Evolutionary conservation across 2,888 invertebrate genomes (phyloP).

Genomic region (Doris montereyensis): DNA sequence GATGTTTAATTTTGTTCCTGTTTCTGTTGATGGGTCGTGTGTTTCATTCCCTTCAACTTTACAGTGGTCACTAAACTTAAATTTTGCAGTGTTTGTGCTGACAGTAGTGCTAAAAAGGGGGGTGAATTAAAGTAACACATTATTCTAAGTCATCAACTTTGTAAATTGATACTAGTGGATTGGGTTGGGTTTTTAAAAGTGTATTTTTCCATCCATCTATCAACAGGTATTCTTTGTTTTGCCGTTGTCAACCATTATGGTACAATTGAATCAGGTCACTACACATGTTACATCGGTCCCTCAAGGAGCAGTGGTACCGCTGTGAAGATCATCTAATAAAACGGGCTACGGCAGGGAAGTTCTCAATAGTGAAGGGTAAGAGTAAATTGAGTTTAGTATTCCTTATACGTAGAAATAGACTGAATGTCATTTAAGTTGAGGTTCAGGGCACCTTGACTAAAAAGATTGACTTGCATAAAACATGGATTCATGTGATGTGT

Average conservation of each 20-base stretch:
- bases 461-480: background rate
- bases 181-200: background rate
- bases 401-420: too few relatives aligned
- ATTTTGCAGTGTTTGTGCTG: too few relatives aligned
- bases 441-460: too few relatives aligned
- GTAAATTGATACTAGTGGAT: background rate
- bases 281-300: conserved; percentile 95
- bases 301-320: conserved; percentile 81
- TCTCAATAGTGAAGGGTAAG: conserved; percentile 93
- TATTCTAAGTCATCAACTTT: background rate
- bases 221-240: too few relatives aligned
- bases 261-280: conserved; percentile 93
- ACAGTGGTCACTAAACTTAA: too few relatives aligned
- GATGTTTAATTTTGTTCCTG: too few relatives aligned
- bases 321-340: conserved; percentile 97
- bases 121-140: too few relatives aligned
- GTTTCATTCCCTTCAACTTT: too few relatives aligned
- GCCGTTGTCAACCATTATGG: conserved; percentile 98
- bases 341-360: conserved; percentile 91
- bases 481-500: background rate
- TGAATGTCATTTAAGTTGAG: too few relatives aligned
- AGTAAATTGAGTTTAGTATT: too few relatives aligned
- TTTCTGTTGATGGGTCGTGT: too few relatives aligned
- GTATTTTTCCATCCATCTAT: background rate
- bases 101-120: too few relatives aligned